A percentile compares a stretch with the other conserved stretches of the same genome.
These are phyloP conservation scores for Baryphthengus martii DNA, from an alignment of 2,113 vertebrate species.

Conservation along the genomic window DNA sequence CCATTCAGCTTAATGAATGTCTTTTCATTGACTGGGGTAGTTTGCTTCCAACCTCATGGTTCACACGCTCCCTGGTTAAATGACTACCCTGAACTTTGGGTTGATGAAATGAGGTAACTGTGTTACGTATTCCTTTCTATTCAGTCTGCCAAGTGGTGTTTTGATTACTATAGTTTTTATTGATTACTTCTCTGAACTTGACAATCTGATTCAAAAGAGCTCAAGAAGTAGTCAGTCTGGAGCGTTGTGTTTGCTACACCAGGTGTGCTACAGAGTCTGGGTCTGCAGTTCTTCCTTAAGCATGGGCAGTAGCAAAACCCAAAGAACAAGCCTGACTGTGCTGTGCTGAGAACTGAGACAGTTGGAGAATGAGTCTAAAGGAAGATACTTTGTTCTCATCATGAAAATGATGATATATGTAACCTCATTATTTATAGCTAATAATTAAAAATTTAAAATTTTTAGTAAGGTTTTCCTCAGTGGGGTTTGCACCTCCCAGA, in stretches of 20 bases:
- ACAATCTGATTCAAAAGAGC: background rate
- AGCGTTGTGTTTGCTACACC: background rate
- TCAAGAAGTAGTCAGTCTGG: background rate
- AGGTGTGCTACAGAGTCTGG: background rate
- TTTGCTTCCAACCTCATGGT: background rate
- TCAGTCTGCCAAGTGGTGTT: background rate
- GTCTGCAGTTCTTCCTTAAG: background rate
- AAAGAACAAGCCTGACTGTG: background rate
- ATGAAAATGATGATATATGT: background rate
- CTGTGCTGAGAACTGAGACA: background rate
- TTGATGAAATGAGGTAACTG: background rate
- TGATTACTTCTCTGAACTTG: background rate
- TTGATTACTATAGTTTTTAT: background rate
- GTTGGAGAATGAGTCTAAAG: background rate
- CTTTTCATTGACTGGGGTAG: constrained; percentile 9
- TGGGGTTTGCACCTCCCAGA: background rate
- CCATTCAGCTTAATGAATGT: constrained; percentile 8
- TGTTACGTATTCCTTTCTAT: background rate
- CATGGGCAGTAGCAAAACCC: background rate
- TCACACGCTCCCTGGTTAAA: background rate
- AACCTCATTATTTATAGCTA: background rate
- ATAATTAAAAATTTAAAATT: background rate
- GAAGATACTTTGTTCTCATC: background rate
- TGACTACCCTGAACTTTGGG: background rate
- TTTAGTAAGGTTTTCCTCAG: background rate